Evolutionary conservation across 2,888 invertebrate genomes (phyloP).

Genomic region (Morpho helenor): DNA sequence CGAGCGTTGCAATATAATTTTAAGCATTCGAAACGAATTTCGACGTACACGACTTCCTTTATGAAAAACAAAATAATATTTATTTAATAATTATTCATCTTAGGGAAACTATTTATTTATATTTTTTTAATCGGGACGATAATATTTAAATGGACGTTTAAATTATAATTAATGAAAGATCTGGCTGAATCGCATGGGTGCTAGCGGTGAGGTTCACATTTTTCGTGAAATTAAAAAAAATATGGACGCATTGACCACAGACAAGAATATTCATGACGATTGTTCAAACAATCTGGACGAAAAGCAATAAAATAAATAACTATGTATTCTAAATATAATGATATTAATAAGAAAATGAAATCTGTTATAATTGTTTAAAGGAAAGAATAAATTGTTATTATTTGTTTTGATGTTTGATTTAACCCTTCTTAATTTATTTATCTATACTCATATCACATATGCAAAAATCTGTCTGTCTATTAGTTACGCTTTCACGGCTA

Average conservation of each 20-base stretch:
- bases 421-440: too few species aligned
- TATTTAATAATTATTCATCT: not conserved
- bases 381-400: slow-evolving; percentile 70
- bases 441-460: too few species aligned
- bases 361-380: slow-evolving; percentile 36
- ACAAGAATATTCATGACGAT: too few species aligned
- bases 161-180: slow-evolving; percentile 38
- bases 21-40: slow-evolving; percentile 61
- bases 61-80: not conserved
- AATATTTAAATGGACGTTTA: not conserved
- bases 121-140: not conserved
- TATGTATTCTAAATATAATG: too few species aligned
- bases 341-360: too few species aligned
- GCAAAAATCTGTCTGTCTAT: too few species aligned
- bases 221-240: slow-evolving; percentile 38
- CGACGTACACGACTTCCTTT: slow-evolving; percentile 66
- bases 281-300: too few species aligned
- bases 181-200: slow-evolving; percentile 59
- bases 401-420: slow-evolving; percentile 32
- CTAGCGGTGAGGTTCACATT: slow-evolving; percentile 50
- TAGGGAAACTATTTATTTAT: not conserved
- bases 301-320: too few species aligned
- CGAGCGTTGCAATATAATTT: slow-evolving; percentile 61
- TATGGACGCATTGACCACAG: slow-evolving; percentile 11
- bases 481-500: not conserved